A percentile compares a stretch with the other conserved stretches of the same genome.
Evolutionary conservation across 2,113 vertebrate species (phyloP).

Genomic region (Hystrix brachyura): DNA sequence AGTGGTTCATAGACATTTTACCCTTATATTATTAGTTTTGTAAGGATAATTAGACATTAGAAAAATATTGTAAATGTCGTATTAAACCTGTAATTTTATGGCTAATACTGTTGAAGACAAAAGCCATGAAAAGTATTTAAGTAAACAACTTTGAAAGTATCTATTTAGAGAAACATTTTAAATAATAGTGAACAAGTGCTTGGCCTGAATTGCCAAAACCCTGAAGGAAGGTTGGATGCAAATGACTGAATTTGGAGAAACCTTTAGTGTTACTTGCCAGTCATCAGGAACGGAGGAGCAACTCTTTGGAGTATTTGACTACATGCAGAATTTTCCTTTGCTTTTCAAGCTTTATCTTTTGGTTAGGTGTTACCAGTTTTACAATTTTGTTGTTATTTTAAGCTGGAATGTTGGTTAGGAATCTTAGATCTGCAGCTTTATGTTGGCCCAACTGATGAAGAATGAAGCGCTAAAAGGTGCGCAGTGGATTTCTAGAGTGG

Average conservation of each 20-base stretch:
- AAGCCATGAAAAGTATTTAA: background rate
- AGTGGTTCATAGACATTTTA: background rate
- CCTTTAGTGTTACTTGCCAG: background rate
- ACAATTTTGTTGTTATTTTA: background rate
- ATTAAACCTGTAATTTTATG: background rate
- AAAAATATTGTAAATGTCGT: background rate
- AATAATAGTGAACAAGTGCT: background rate
- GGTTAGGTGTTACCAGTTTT: background rate
- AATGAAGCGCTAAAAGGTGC: background rate
- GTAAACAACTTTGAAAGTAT: background rate
- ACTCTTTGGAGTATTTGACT: background rate
- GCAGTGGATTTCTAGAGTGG: background rate
- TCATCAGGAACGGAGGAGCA: background rate
- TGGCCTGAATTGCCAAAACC: conserved; percentile 6
- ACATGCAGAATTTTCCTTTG: background rate
- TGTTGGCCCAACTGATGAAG: background rate
- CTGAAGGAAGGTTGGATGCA: background rate
- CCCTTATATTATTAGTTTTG: background rate
- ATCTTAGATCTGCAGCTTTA: background rate
- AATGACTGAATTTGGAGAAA: background rate
- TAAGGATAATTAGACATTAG: background rate
- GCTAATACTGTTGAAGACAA: conserved; percentile 12
- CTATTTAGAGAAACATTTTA: conserved; percentile 39
- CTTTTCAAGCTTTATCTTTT: background rate
- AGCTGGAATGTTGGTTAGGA: background rate